Conservation (phyloP, 1,140 invertebrate genomes). For the Limonius californicus region DNA sequence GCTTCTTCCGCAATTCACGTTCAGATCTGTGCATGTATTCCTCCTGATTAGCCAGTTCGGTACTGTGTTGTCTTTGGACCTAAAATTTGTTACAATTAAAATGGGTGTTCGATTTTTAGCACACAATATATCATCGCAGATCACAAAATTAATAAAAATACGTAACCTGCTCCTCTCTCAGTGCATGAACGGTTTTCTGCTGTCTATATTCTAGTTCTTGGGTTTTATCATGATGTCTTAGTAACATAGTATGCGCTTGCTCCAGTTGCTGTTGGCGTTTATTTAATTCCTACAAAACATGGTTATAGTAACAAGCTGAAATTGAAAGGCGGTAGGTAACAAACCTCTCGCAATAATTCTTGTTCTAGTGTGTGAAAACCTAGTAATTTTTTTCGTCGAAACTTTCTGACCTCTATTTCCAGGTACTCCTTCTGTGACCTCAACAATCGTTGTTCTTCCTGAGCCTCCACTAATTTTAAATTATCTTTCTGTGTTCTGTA, state of each 20-base stretch:
- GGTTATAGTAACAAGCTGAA: too few species aligned
- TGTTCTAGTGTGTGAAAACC: constrained; percentile 86
- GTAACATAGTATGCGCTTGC: constrained; percentile 90
- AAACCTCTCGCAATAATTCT: constrained; percentile 86
- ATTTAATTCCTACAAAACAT: constrained; percentile 73
- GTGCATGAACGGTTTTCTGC: constrained; percentile 87
- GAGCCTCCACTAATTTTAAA: constrained; percentile 85
- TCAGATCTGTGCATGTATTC: constrained; percentile 94
- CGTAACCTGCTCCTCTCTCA: constrained; percentile 78
- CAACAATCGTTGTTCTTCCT: constrained; percentile 82
- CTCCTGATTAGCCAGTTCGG: constrained; percentile 92
- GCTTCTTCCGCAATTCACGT: constrained; percentile 92
- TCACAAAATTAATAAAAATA: background rate
- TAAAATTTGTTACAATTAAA: constrained; percentile 31
- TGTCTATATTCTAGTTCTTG: constrained; percentile 94
- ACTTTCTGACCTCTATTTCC: constrained; percentile 89
- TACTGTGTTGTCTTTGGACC: constrained; percentile 87
- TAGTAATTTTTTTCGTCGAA: constrained; percentile 85
- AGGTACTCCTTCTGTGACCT: constrained; percentile 87
- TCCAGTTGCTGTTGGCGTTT: constrained; percentile 93
- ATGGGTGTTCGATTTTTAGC: background rate
- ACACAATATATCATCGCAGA: background rate
- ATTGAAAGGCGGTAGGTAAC: too few species aligned
- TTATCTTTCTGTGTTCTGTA: constrained; percentile 84
- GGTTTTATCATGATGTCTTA: constrained; percentile 94